These are phyloP conservation scores for Amitus sp. DNA, from an alignment of 2,888 invertebrate species.

Conservation along the genomic window DNA sequence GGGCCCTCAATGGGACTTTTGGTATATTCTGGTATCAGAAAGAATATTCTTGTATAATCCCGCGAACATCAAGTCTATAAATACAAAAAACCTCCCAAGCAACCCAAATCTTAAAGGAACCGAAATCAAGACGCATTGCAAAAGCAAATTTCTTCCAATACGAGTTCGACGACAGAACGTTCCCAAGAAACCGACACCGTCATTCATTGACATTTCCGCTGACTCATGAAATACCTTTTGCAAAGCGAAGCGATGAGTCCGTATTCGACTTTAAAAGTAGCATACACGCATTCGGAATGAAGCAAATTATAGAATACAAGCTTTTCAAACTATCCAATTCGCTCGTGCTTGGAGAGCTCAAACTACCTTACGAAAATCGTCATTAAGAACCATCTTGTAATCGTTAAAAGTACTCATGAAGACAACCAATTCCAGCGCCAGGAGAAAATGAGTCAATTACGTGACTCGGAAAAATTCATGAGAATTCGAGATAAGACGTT, in stretches of 20 bases:
- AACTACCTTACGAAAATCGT: not conserved
- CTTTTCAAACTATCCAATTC: not conserved
- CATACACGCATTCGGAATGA: conserved; percentile 5
- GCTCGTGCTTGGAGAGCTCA: not conserved
- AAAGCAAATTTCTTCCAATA: not conserved
- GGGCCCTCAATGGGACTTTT: too few relatives aligned
- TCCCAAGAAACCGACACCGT: not conserved
- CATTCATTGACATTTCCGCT: conserved; percentile 4
- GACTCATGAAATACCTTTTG: conserved; percentile 11
- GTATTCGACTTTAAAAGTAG: conserved; percentile 7
- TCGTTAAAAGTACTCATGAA: too few relatives aligned
- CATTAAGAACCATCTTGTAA: too few relatives aligned
- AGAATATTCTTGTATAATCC: too few relatives aligned
- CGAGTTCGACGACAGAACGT: not conserved
- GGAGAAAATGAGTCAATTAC: conserved; percentile 2
- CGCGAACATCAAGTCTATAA: too few relatives aligned
- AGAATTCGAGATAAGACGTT: conserved; percentile 7
- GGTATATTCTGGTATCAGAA: too few relatives aligned
- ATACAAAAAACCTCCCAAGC: too few relatives aligned
- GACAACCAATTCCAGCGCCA: not conserved
- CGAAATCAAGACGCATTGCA: too few relatives aligned
- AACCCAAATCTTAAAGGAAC: too few relatives aligned
- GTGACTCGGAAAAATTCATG: not conserved
- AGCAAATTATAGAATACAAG: conserved; percentile 4
- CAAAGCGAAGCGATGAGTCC: conserved; percentile 6